Percentiles rank a stretch among this genome's conserved stretches.
Evolutionary conservation across 2,888 invertebrate genomes (phyloP).

Genomic region (Cephus nigrinus): DNA sequence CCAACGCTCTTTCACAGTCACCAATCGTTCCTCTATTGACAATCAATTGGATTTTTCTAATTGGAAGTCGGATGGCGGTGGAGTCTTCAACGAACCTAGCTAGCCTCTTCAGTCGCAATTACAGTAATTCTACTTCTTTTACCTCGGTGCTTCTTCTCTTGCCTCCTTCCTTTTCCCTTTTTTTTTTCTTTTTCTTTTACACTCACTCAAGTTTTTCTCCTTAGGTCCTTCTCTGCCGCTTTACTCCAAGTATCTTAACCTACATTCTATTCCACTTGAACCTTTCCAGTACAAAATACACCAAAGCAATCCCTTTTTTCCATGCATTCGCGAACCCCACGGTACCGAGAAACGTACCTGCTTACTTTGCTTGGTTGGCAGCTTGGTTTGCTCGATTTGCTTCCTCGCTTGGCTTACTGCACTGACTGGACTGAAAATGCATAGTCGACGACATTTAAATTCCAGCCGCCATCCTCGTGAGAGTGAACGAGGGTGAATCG

Average conservation of each 20-base stretch:
- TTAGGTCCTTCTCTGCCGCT: not conserved
- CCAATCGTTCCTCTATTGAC: slow-evolving; percentile 31
- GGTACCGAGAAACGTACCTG: not conserved
- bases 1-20: slow-evolving; percentile 16
- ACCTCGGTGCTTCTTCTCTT: slow-evolving; percentile 9
- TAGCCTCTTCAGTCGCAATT: slow-evolving; percentile 20
- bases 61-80: slow-evolving; percentile 20
- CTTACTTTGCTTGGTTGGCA: not conserved
- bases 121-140: slow-evolving; percentile 21
- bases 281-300: not conserved
- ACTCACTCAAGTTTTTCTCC: slow-evolving; percentile 11
- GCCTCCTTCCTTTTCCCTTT: slow-evolving; percentile 5
- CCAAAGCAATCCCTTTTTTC: not conserved
- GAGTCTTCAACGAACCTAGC: slow-evolving; percentile 5
- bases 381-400: not conserved
- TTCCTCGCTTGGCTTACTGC: not conserved
- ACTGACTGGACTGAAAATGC: not conserved
- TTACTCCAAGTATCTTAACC: not conserved
- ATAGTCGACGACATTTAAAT: not conserved
- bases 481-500: not conserved
- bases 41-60: slow-evolving; percentile 34
- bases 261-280: not conserved
- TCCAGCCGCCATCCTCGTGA: not conserved
- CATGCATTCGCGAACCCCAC: not conserved
- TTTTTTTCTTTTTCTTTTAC: not conserved